These are phyloP conservation scores for Egretta garzetta DNA, from an alignment of 2,113 vertebrate genomes.

Conservation along the genomic window DNA sequence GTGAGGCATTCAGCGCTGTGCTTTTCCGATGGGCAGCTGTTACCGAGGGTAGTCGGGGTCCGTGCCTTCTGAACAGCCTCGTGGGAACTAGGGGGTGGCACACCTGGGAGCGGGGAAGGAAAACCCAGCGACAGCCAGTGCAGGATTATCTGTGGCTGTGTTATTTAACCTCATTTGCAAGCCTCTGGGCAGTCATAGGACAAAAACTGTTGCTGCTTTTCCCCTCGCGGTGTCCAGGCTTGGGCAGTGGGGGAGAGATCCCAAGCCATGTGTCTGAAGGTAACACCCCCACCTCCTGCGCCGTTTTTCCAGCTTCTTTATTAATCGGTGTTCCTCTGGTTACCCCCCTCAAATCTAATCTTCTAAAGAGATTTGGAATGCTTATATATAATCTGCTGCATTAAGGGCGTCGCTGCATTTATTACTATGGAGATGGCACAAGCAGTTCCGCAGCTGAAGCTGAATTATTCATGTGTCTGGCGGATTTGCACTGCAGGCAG, in stretches of 20 bases:
- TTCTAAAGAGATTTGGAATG: constrained; percentile 7
- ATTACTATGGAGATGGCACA: neutral
- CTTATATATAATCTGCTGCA: neutral
- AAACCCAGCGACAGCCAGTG: accelerated
- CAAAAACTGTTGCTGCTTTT: neutral
- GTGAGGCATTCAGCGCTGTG: accelerated
- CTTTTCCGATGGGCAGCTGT: accelerated
- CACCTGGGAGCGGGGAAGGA: neutral
- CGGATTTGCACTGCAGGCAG: accelerated
- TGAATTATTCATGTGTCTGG: neutral
- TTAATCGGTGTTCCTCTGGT: neutral
- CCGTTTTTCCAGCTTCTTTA: accelerated
- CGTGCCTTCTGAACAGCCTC: neutral
- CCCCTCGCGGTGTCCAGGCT: neutral
- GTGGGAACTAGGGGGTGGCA: neutral
- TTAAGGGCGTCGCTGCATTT: accelerated
- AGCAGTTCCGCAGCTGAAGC: neutral
- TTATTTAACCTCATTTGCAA: neutral
- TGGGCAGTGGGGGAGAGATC: neutral
- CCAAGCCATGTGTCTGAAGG: accelerated
- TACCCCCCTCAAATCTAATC: neutral
- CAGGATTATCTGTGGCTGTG: neutral
- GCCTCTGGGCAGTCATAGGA: neutral
- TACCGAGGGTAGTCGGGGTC: neutral
- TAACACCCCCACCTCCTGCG: accelerated